Base-by-base conservation (phyloP, 2,888 invertebrate species). In the Alviniconcha strummeri region DNA sequence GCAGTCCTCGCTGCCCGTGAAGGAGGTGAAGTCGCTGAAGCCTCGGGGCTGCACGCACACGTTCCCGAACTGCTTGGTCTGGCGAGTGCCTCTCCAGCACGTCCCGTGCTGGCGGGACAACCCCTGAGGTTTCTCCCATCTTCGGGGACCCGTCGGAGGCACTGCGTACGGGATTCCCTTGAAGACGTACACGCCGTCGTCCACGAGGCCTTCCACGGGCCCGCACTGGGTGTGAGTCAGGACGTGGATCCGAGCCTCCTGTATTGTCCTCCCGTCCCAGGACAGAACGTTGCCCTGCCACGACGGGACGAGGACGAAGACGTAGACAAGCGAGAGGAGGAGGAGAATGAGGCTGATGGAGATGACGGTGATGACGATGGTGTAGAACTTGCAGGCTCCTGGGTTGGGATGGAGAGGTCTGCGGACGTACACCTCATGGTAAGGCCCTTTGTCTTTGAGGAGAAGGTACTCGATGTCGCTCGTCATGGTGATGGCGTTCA, bases 1-100 rank as follows among this genome's bases (percentile, higher is more conserved):
- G 71, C 87, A 93, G 83, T 93, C 91, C 84, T 93, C 92, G 19
- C 80, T 81, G 15, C 90, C 90, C 9, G 69, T 60, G 8, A 71
- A 19, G 17, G 56, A 3, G 17, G 64, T 19, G 19, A 56, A 17
- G 64, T 56, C 55, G 82, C 80, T 15, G 15, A n/a, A 5, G 5
- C 64, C 72, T 17, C 80, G 81, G 4, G 87, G 86, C 81, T 90
- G 89, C 0, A 85, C 74, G 82, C 90, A 90, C 1, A 54, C 36
- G 19, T 81, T 83, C 36, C 88, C 87, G 64, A 87, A 88, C 6
- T 36, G n/a, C 3, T 83, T 83, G 13, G 88, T 89, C n/a, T 84
- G 80, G 56, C 74, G 67, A 0, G 85, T 86, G 8, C 86, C 89
- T 11, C 84, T 76, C 90, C 90, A 90, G 82, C 90, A 90, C 17